These are phyloP conservation scores for Battus philenor DNA, from an alignment of 1,140 invertebrate genomes.

Conservation along the genomic window DNA sequence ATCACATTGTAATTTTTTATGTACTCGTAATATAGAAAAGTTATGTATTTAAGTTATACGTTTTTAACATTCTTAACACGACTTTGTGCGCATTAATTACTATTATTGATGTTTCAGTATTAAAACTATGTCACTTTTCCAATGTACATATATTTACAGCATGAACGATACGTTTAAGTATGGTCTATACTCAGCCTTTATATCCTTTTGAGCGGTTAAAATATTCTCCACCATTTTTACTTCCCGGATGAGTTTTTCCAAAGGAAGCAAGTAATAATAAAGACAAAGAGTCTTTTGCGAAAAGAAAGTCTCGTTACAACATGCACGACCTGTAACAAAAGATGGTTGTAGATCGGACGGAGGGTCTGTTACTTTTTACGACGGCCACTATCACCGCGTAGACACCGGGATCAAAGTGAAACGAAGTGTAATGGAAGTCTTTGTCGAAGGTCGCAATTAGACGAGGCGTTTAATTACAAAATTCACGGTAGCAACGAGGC, in stretches of 20 bases:
- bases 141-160: too few relatives aligned
- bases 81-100: too few relatives aligned
- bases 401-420: conserved; percentile 35
- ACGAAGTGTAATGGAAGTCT: conserved; percentile 47
- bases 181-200: too few relatives aligned
- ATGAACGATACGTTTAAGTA: too few relatives aligned
- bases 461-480: conserved; percentile 70
- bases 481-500: conserved; percentile 65
- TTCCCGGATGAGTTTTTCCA: neutral
- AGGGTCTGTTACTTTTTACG: conserved; percentile 14
- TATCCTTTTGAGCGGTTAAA: too few relatives aligned
- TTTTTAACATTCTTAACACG: too few relatives aligned
- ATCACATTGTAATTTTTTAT: too few relatives aligned
- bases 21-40: too few relatives aligned
- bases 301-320: conserved; percentile 10
- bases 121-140: too few relatives aligned
- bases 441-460: conserved; percentile 62
- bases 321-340: conserved; percentile 8
- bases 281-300: conserved; percentile 4
- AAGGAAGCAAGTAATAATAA: conserved; percentile 1
- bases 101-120: too few relatives aligned
- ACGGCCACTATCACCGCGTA: conserved; percentile 12
- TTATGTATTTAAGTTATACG: too few relatives aligned
- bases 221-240: neutral
- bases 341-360: conserved; percentile 3